Evolutionary conservation across 2,888 invertebrate genomes (phyloP).

Genomic region (Euspilapteryx auroguttella): DNA sequence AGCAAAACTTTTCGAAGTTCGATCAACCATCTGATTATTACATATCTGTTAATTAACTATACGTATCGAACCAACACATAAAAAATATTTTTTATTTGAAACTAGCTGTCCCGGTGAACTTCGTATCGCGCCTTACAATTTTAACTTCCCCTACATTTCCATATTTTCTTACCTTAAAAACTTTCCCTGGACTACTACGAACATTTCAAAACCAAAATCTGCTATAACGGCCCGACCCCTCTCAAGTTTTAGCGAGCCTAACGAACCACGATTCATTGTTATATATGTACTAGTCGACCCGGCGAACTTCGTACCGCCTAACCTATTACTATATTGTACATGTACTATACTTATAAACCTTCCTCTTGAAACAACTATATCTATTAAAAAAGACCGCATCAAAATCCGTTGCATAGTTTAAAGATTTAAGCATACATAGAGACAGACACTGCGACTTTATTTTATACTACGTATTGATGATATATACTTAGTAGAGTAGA

Average conservation of each 20-base stretch:
- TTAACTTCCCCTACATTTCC: not conserved
- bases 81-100: not conserved
- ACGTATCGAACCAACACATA: too few species aligned
- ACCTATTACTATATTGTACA: not conserved
- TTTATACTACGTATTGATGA: not conserved
- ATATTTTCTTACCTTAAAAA: too few species aligned
- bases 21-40: too few species aligned
- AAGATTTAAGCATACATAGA: not conserved
- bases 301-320: not conserved
- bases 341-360: not conserved
- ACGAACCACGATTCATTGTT: too few species aligned
- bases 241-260: too few species aligned
- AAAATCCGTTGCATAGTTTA: not conserved
- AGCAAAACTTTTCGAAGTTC: too few species aligned
- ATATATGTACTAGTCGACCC: not conserved
- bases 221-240: too few species aligned
- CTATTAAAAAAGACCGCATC: not conserved
- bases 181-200: too few species aligned
- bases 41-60: too few species aligned
- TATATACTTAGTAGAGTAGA: too few species aligned
- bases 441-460: not conserved
- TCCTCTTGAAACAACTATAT: not conserved
- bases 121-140: not conserved
- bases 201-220: too few species aligned
- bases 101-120: not conserved